Evolutionary conservation across 2,113 vertebrate species (phyloP).

Genomic region (Ameiurus melas): DNA sequence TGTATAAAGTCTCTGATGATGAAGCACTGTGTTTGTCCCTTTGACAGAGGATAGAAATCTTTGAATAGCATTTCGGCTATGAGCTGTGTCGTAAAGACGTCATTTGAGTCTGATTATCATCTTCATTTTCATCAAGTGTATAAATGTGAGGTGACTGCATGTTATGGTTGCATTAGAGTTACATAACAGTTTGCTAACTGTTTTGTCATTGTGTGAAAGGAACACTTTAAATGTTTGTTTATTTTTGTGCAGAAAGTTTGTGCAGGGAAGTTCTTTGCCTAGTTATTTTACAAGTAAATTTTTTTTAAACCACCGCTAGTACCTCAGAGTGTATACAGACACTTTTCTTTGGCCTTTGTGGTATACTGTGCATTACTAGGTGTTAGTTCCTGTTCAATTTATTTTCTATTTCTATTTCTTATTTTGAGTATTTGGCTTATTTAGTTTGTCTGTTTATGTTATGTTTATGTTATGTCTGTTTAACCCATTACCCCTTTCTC

Average conservation of each 20-base stretch:
- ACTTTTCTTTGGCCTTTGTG: background rate
- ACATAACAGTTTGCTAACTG: background rate
- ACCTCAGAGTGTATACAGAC: no score
- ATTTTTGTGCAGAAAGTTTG: no score
- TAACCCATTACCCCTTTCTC: background rate
- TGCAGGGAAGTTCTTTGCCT: background rate
- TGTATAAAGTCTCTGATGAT: background rate
- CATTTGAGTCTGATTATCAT: background rate
- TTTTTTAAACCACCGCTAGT: background rate
- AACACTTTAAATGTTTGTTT: background rate
- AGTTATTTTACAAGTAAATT: background rate
- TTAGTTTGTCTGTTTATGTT: background rate
- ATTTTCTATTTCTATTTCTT: background rate
- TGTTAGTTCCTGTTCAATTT: background rate
- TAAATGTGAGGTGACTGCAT: background rate
- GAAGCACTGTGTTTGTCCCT: background rate
- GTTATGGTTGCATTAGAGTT: background rate
- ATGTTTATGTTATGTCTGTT: no score
- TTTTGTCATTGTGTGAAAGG: background rate
- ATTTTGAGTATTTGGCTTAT: background rate
- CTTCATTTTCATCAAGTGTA: background rate
- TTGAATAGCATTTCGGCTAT: background rate
- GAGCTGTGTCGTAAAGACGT: background rate
- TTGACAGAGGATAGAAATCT: background rate
- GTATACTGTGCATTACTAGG: background rate